Conservation (phyloP, 2,797 vertebrate species). For the Brachyalestes nurse region DNA sequence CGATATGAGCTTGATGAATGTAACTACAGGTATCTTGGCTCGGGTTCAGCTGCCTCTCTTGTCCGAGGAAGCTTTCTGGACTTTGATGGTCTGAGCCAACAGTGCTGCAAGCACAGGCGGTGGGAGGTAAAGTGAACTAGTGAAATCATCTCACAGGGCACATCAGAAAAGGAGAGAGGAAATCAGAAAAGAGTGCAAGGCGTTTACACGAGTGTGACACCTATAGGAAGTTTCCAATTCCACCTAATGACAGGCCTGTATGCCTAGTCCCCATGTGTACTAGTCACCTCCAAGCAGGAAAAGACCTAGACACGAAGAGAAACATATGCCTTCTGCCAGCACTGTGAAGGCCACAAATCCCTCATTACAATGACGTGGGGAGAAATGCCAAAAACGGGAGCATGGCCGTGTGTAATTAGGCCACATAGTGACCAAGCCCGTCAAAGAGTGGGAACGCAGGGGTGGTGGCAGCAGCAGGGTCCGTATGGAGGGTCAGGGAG, state of each 20-base stretch:
- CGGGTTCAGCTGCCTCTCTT: slow-evolving; percentile 24
- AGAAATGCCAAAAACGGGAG: slow-evolving; percentile 70
- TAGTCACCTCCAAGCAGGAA: slow-evolving; percentile 75
- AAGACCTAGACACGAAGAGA: slow-evolving; percentile 76
- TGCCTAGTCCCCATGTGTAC: slow-evolving; percentile 58
- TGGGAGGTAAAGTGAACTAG: slow-evolving; percentile 54
- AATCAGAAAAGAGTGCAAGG: slow-evolving; percentile 64
- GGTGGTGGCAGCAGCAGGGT: slow-evolving; percentile 49
- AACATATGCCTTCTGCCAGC: slow-evolving; percentile 70
- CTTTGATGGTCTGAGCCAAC: slow-evolving; percentile 38
- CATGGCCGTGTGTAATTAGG: slow-evolving; percentile 78
- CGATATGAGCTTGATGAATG: slow-evolving; percentile 55
- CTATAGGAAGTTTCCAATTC: slow-evolving; percentile 76
- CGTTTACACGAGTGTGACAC: slow-evolving; percentile 72
- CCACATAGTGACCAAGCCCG: slow-evolving; percentile 65
- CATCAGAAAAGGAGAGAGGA: slow-evolving; percentile 68
- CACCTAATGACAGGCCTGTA: slow-evolving; percentile 69
- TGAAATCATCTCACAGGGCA: slow-evolving; percentile 66
- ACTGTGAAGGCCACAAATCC: slow-evolving; percentile 79
- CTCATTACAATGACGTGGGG: slow-evolving; percentile 74
- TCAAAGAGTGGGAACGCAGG: slow-evolving; percentile 56
- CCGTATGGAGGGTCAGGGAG: slow-evolving; percentile 51
- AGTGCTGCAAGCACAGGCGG: background rate
- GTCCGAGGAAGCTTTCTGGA: slow-evolving; percentile 21
- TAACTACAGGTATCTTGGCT: slow-evolving; percentile 41